Conservation (phyloP, 1,140 invertebrate genomes). For the Brachionus paranguensis region DNA sequence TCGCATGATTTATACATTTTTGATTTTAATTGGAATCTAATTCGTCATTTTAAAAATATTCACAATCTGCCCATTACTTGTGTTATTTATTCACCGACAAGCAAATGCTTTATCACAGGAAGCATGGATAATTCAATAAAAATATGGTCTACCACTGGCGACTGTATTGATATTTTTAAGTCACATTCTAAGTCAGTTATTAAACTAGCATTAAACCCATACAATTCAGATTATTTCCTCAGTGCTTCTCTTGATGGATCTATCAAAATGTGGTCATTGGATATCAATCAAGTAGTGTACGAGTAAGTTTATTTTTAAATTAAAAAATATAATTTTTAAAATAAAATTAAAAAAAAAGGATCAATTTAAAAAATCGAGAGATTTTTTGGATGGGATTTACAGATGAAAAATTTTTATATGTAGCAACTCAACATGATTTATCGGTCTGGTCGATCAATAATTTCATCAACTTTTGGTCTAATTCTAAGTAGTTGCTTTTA, state of each 20-base stretch:
- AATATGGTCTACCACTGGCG: slow-evolving; percentile 51
- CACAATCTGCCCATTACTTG: background rate
- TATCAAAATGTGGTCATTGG: slow-evolving; percentile 52
- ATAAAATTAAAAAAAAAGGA: background rate
- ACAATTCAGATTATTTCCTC: slow-evolving; percentile 47
- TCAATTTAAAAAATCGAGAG: slow-evolving; percentile 42
- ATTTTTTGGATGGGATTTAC: slow-evolving; percentile 54
- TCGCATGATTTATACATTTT: slow-evolving; percentile 1
- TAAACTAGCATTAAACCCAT: slow-evolving; percentile 48
- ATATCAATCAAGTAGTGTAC: slow-evolving; percentile 51
- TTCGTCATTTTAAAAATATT: background rate
- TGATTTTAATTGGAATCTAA: slow-evolving; percentile 14
- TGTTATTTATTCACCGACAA: background rate
- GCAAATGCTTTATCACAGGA: background rate
- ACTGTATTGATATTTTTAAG: slow-evolving; percentile 51
- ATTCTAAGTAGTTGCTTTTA: slow-evolving; percentile 42
- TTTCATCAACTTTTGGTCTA: slow-evolving; percentile 49
- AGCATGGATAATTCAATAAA: slow-evolving; percentile 46
- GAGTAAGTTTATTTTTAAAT: slow-evolving; percentile 45
- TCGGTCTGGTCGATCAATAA: slow-evolving; percentile 52
- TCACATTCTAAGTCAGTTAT: slow-evolving; percentile 52
- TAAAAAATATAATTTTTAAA: background rate
- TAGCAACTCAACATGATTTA: slow-evolving; percentile 47
- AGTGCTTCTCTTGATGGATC: slow-evolving; percentile 52
- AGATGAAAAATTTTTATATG: slow-evolving; percentile 50